Conservation (phyloP, 2,888 invertebrate species). For the Meiosimyza decipiens region DNA sequence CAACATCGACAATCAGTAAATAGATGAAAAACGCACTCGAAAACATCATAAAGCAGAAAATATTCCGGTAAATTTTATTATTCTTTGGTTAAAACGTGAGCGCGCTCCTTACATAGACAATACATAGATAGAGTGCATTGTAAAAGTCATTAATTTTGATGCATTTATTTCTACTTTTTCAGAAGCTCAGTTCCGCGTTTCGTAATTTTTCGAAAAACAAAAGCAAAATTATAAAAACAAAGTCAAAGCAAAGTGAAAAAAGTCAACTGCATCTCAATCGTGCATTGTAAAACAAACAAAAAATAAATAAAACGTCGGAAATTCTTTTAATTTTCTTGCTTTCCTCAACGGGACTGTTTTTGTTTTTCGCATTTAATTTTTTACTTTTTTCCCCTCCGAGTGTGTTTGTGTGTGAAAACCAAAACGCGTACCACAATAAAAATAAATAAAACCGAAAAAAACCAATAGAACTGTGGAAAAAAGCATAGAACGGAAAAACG, state of each 20-base stretch:
- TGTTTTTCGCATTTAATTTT: background rate
- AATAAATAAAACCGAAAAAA: conserved; percentile 1
- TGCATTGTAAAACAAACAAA: background rate
- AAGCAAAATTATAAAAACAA: background rate
- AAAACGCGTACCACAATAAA: conserved; percentile 9
- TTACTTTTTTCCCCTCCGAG: background rate
- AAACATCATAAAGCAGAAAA: background rate
- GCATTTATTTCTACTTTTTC: too few species aligned
- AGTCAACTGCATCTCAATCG: too few species aligned
- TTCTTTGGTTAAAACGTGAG: background rate
- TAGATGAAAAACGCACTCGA: too few species aligned
- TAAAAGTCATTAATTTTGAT: too few species aligned
- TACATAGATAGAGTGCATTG: background rate
- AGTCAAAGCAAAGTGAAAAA: background rate
- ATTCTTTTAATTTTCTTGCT: conserved; percentile 31
- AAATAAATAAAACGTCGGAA: conserved; percentile 25
- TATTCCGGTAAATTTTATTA: background rate
- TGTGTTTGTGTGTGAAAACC: background rate
- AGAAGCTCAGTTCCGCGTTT: too few species aligned
- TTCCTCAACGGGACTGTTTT: background rate
- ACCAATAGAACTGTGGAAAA: conserved; percentile 1
- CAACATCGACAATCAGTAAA: too few species aligned
- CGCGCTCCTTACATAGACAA: conserved; percentile 18
- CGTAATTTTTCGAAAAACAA: too few species aligned
- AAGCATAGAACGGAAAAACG: background rate